Evolutionary conservation across 2,797 vertebrate species (phyloP), one percentile per base, ranked within the genome.

Genomic region (Premnoplex brunnescens): DNA sequence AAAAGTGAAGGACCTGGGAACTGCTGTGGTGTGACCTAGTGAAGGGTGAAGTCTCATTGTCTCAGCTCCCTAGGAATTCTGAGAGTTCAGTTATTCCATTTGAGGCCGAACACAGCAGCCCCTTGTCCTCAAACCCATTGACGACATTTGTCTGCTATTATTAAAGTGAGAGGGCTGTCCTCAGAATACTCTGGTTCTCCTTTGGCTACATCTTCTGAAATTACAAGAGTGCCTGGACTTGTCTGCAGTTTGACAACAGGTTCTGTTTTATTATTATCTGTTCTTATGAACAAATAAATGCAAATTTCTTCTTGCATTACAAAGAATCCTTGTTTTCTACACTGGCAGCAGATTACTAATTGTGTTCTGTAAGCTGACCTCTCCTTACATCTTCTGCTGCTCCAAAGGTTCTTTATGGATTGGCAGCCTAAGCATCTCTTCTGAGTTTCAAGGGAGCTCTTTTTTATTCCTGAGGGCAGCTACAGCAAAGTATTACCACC

Each of bases 151-250:
- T 62, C 51, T 76, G 56, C 56, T 86, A n/a, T 79, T 73, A 63
- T 64, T 80, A 52, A 94, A 88, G 68, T 22, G 55, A 88, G 63
- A 93, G 22, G n/a, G 39, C 6, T 93, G 79, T 72, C 67, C 55
- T 89, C 60, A 52, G 78, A 92, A 80, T 67, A 52, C 85, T 91
- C 72, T 74, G 60, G 48, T 34, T 28, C 60, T 80, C n/a, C 60
- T 88, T 85, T 63, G 51, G 49, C 60, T 91, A 41, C 36, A 63
- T 71, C n/a, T 96, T 44, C 64, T 85, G 67, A 79, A 85, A 93
- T 74, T 49, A 64, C 49, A 71, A 19, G 64, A 67, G 43, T 64
- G 77, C 14, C 62, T 78, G 49, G 56, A 41, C 44, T 69, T 86
- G 41, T 21, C 62, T 84, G 60, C 62, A 52, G 27, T 64, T 69